Percentiles rank a stretch among this genome's conserved stretches.
Evolutionary conservation across 2,888 invertebrate species (phyloP).

Genomic region (Latrodectus elegans): DNA sequence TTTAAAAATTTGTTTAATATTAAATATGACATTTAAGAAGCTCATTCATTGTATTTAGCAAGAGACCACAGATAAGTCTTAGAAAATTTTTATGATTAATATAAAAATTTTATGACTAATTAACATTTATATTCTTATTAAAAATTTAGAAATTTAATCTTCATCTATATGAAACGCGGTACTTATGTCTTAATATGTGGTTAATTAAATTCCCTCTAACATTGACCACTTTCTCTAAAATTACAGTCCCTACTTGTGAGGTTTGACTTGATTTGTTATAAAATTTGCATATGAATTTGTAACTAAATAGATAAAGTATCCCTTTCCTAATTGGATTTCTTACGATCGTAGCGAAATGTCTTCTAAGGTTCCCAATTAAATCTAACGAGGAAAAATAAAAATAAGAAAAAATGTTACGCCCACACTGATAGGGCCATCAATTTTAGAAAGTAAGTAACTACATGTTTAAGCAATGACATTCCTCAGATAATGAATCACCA

Average conservation of each 20-base stretch:
- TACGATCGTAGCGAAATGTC: not conserved
- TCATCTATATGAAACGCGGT: too few relatives aligned
- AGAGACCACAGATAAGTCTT: too few relatives aligned
- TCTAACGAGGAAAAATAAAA: not conserved
- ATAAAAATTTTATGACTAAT: not conserved
- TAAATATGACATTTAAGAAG: not conserved
- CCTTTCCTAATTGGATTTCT: not conserved
- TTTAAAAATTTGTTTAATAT: too few relatives aligned
- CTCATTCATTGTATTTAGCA: not conserved
- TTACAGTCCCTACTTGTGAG: too few relatives aligned
- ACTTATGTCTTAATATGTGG: too few relatives aligned
- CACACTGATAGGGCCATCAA: conserved; percentile 26
- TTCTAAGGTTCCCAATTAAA: not conserved
- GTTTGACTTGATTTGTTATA: too few relatives aligned
- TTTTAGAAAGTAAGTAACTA: conserved; percentile 33
- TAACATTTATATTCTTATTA: too few relatives aligned
- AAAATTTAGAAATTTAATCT: too few relatives aligned
- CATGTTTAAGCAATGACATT: conserved; percentile 48
- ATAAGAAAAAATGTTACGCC: not conserved
- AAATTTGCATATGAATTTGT: not conserved
- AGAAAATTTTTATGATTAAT: too few relatives aligned
- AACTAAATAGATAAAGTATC: not conserved
- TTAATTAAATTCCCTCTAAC: too few relatives aligned
- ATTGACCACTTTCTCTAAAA: too few relatives aligned
- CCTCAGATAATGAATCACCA: conserved; percentile 34